Base-by-base conservation (phyloP, 2,888 invertebrate species). In the Rapana venosa region DNA sequence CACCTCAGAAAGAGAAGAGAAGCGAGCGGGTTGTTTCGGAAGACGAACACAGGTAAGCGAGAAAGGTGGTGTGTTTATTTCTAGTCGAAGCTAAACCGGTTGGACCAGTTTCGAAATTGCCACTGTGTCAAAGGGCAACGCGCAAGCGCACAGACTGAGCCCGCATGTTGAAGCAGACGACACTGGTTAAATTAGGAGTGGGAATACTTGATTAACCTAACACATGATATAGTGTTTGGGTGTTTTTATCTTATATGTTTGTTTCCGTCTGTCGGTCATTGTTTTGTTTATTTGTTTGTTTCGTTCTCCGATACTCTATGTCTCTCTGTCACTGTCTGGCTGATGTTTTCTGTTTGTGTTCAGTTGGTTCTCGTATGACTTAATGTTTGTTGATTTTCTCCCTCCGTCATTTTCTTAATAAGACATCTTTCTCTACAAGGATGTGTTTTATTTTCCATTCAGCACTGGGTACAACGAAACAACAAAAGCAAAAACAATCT, bases 21-120 rank as follows among this genome's bases (percentile, higher is more conserved):
- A 36, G 35, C 56, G 86, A 22, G 13, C 86, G 30, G 20, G 17
- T 30, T 56, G 56, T 30, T 58, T 47, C 26, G 58, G 58, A n/a
- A n/a, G n/a, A 74, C 13, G 5, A 17, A 86, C 86, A 86, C 86
- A 66, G 86, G 86, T 66, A 35, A 35, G 58, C 61, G 86, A 86
- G 47, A 26, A 15, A 99, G 99, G 95, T 98, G 99, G 99, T 93
- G 96, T 99, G 87, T 99, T 99, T 8, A 98, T 99, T 0, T 99
- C 99, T 26, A 99, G 99, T 56, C 99, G 47, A 99, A 22, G 99
- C 99, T 95, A 99, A 97, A 98, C 99, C 90, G 92, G 94, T 77
- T 47, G 22, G 61, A 61, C 79, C 2, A 17, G 87, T 88, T 66
- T 88, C 35, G 61, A 77, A 66, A 11, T 61, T 30, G 56, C 32